These are phyloP conservation scores for Cheiracanthium punctorium DNA, from an alignment of 2,888 invertebrate species.

Conservation along the genomic window DNA sequence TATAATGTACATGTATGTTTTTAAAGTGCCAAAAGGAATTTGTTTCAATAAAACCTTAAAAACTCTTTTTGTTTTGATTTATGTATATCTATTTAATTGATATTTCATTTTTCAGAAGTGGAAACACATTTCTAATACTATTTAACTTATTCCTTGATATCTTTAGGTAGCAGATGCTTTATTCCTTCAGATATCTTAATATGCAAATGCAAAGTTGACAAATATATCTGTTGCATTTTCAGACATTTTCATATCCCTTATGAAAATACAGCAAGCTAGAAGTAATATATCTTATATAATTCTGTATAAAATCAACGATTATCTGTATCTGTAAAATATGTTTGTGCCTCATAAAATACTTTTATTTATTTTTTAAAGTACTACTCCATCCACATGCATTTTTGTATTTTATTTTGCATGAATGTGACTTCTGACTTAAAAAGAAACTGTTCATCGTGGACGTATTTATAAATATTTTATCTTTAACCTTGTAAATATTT, in stretches of 20 bases:
- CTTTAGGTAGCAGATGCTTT: neutral
- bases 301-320: conserved; percentile 14
- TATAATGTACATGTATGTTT: too few species aligned
- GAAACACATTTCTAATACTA: neutral
- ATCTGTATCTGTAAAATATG: conserved; percentile 36
- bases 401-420: conserved; percentile 21
- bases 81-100: too few species aligned
- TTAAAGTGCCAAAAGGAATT: too few species aligned
- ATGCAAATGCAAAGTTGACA: too few species aligned
- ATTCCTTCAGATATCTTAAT: neutral
- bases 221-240: neutral
- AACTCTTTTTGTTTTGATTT: too few species aligned
- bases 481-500: conserved; percentile 49
- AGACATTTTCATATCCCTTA: conserved; percentile 64
- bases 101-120: neutral
- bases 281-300: conserved; percentile 35
- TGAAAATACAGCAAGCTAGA: conserved; percentile 38
- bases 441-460: conserved; percentile 14
- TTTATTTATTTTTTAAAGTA: conserved; percentile 57
- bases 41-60: too few species aligned
- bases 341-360: conserved; percentile 53
- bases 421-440: neutral
- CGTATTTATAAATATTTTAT: conserved; percentile 32
- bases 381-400: conserved; percentile 45
- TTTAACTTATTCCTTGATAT: neutral